phyloP scores from a whole-genome alignment of 2,888 invertebrate species.

The Tachina fera region DNA sequence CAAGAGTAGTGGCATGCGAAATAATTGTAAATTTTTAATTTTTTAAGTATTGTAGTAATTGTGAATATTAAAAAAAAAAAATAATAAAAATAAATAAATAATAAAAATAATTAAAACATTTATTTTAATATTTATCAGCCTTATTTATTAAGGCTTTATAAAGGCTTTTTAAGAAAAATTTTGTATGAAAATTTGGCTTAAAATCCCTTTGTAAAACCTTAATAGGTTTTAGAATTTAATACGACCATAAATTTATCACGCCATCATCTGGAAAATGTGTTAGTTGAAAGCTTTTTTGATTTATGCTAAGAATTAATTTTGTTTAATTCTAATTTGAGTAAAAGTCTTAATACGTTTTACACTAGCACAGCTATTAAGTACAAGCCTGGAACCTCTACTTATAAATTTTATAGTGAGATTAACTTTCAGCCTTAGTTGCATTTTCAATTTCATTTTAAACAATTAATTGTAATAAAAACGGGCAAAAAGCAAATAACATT shows the following conservation, averaged over 20 bases:
- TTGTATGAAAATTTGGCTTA: too few relatives aligned
- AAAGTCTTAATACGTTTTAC: constrained; percentile 31
- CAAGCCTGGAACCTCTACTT: constrained; percentile 16
- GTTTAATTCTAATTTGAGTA: constrained; percentile 61
- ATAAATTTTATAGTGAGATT: constrained; percentile 53
- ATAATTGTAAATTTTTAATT: constrained; percentile 20
- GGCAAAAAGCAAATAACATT: constrained; percentile 69
- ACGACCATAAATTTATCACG: constrained; percentile 42
- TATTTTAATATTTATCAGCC: too few relatives aligned
- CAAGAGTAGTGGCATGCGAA: constrained; percentile 20
- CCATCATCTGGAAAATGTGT: constrained; percentile 23
- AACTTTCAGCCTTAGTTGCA: constrained; percentile 64
- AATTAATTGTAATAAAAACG: constrained; percentile 68
- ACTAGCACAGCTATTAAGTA: background rate
- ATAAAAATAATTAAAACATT: constrained; percentile 19
- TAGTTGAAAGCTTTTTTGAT: constrained; percentile 1
- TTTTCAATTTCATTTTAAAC: constrained; percentile 66
- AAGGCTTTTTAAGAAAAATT: too few relatives aligned
- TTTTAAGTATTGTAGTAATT: constrained; percentile 14
- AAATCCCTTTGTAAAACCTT: too few relatives aligned
- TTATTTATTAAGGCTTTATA: too few relatives aligned
- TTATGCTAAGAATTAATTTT: constrained; percentile 18
- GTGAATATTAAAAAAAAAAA: background rate
- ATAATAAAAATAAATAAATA: too few relatives aligned
- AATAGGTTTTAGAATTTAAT: constrained; percentile 10